Percentiles rank a stretch among this genome's conserved stretches.
These are phyloP conservation scores for Amphimallon solstitiale DNA, from an alignment of 2,888 invertebrate species.

Conservation along the genomic window DNA sequence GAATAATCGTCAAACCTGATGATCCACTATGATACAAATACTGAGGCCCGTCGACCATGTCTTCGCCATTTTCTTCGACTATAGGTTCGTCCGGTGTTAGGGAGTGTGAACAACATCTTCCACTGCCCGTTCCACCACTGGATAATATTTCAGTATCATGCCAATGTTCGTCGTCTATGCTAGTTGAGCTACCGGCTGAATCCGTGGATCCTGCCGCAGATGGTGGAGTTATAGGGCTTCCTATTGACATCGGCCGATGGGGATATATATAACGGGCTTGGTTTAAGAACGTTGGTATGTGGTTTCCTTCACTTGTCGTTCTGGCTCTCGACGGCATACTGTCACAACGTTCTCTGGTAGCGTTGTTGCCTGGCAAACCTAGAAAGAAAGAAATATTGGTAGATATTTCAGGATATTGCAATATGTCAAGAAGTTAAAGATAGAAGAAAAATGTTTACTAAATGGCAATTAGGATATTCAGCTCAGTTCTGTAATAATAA, in stretches of 20 bases:
- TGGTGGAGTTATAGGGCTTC: constrained; percentile 71
- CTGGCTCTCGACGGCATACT: constrained; percentile 82
- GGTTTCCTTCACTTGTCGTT: constrained; percentile 70
- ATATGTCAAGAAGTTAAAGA: not conserved
- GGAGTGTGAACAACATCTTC: constrained; percentile 63
- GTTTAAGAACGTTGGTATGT: constrained; percentile 54
- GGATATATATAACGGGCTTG: constrained; percentile 47
- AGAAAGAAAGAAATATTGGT: constrained; percentile 2
- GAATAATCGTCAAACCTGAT: constrained; percentile 65
- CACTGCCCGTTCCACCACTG: not conserved
- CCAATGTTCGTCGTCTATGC: constrained; percentile 69
- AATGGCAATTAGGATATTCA: not conserved
- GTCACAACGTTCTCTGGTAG: constrained; percentile 79
- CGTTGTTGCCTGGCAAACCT: constrained; percentile 47
- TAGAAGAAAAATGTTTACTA: not conserved
- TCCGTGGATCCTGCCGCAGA: constrained; percentile 70
- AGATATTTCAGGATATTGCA: not conserved
- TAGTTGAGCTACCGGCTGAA: constrained; percentile 75
- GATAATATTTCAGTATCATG: constrained; percentile 14
- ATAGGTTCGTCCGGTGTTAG: constrained; percentile 74
- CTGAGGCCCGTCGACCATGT: constrained; percentile 62
- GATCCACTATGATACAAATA: constrained; percentile 39
- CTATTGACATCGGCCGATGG: constrained; percentile 58
- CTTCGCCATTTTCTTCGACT: constrained; percentile 72
- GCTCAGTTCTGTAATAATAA: no score